Percentiles rank a stretch among this genome's conserved stretches.
These are phyloP conservation scores for Nudaria mundana DNA, from an alignment of 2,888 invertebrate genomes.

Conservation along the genomic window DNA sequence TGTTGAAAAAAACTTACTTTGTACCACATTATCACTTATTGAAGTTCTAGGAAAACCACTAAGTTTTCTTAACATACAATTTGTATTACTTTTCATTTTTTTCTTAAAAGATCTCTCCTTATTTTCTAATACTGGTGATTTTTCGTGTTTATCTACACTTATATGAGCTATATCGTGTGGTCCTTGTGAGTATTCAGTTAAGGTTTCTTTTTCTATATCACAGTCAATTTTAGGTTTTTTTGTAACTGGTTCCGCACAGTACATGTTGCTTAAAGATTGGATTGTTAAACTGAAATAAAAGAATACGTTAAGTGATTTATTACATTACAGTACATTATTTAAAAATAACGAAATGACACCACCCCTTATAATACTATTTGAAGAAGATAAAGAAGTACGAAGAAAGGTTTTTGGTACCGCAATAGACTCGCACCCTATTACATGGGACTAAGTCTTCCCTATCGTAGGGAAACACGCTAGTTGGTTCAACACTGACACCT, in stretches of 20 bases:
- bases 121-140: conserved; percentile 39
- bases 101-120: conserved; percentile 65
- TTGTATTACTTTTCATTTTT: conserved; percentile 47
- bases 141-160: conserved; percentile 52
- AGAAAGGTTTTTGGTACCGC: too few species aligned
- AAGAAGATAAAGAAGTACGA: too few species aligned
- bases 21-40: conserved; percentile 68
- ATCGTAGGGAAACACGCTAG: too few species aligned
- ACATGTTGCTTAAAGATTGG: conserved; percentile 68
- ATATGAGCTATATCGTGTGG: conserved; percentile 36
- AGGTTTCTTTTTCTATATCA: conserved; percentile 28
- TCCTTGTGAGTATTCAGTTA: conserved; percentile 33
- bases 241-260: conserved; percentile 55
- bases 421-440: too few species aligned
- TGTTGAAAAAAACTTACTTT: conserved; percentile 80
- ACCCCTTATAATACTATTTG: too few species aligned
- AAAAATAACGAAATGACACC: too few species aligned
- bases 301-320: too few species aligned
- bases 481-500: too few species aligned
- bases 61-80: conserved; percentile 62
- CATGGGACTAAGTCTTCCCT: too few species aligned
- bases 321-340: too few species aligned
- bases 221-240: conserved; percentile 55
- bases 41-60: conserved; percentile 77
- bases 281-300: conserved; percentile 67